phyloP scores from a whole-genome alignment of 2,888 invertebrate genomes.

The Ariolimax columbianus region DNA sequence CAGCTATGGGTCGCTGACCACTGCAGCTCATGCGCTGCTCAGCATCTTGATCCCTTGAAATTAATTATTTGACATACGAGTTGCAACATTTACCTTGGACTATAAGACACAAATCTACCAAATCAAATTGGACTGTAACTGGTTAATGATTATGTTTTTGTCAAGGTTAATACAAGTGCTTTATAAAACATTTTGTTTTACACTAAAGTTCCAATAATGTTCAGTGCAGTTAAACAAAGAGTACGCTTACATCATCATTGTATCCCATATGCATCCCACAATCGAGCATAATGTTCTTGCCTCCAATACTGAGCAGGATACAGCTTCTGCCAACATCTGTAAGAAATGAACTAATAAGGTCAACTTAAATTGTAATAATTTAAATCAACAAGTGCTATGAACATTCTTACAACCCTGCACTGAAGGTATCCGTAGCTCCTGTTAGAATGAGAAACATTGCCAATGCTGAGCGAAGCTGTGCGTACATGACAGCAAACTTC shows the following conservation, averaged over 20 bases:
- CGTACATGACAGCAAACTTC: neutral
- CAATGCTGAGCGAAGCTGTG: neutral
- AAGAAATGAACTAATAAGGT: neutral
- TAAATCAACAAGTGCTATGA: neutral
- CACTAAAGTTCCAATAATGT: too few relatives aligned
- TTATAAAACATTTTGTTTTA: too few relatives aligned
- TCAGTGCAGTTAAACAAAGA: too few relatives aligned
- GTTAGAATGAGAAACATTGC: neutral
- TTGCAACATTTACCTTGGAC: too few relatives aligned
- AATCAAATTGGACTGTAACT: too few relatives aligned
- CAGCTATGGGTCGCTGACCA: too few relatives aligned
- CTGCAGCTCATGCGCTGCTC: too few relatives aligned
- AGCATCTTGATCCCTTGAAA: too few relatives aligned
- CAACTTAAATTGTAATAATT: neutral
- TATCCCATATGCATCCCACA: slow-evolving; percentile 99
- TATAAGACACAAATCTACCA: too few relatives aligned
- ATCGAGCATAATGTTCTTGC: slow-evolving; percentile 99
- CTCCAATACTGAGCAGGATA: slow-evolving; percentile 95
- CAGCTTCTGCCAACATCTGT: slow-evolving; percentile 98
- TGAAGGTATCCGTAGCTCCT: neutral
- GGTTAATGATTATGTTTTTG: too few relatives aligned
- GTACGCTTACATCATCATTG: slow-evolving; percentile 88
- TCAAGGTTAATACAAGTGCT: too few relatives aligned
- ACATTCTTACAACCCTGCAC: neutral
- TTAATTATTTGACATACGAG: too few relatives aligned